phyloP scores from a whole-genome alignment of 2,797 vertebrate species.

The Sarcoramphus papa region DNA sequence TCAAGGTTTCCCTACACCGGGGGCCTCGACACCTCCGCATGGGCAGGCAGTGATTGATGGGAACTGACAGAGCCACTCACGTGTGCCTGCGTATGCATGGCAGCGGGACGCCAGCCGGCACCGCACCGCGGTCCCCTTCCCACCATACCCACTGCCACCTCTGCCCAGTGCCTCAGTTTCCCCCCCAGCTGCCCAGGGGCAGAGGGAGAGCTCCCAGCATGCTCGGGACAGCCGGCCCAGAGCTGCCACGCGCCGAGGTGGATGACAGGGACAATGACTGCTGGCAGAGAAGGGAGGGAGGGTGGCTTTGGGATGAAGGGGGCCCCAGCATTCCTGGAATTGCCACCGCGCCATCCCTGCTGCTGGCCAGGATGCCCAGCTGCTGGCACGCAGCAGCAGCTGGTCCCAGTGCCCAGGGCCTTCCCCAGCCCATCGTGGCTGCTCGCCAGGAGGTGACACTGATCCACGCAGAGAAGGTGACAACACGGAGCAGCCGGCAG shows the following conservation, averaged over 20 bases:
- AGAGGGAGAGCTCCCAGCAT: rapidly evolving
- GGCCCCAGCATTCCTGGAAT: background rate
- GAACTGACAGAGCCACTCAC: background rate
- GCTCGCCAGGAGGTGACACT: background rate
- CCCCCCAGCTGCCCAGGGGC: background rate
- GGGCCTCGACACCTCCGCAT: background rate
- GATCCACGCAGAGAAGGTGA: background rate
- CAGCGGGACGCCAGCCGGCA: background rate
- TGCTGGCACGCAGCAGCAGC: background rate
- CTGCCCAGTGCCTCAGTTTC: background rate
- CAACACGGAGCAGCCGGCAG: background rate
- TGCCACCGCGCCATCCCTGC: rapidly evolving
- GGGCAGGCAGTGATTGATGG: background rate
- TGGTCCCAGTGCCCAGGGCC: background rate
- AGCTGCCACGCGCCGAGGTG: background rate
- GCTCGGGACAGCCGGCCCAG: background rate
- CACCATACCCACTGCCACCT: background rate
- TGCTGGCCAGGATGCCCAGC: background rate
- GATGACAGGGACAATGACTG: background rate
- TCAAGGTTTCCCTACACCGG: conserved; percentile 10
- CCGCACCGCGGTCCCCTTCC: rapidly evolving
- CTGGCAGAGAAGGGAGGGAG: background rate
- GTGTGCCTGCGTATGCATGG: rapidly evolving
- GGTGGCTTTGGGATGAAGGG: background rate
- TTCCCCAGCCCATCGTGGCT: background rate